Evolutionary conservation across 2,113 vertebrate species (phyloP).

Genomic region (Cololabis saira): DNA sequence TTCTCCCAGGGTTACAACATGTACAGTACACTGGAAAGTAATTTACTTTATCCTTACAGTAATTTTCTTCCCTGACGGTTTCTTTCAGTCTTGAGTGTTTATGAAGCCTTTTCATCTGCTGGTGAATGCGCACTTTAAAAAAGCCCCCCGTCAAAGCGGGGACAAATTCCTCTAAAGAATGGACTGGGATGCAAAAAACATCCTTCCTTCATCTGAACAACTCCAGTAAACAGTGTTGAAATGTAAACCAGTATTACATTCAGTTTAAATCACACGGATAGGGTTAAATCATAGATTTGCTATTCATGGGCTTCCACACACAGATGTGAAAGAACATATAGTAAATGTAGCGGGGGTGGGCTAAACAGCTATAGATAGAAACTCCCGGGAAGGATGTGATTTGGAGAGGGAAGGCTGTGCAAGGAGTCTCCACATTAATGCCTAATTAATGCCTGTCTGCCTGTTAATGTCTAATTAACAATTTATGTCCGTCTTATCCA

Average conservation of each 20-base stretch:
- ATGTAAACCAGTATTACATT: too few relatives aligned
- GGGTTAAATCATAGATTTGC: background rate
- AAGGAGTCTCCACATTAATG: slow-evolving; percentile 62
- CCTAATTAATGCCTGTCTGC: slow-evolving; percentile 71
- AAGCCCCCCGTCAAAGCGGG: slow-evolving; percentile 28
- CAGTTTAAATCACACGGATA: too few relatives aligned
- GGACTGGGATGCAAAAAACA: background rate
- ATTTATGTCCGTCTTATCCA: slow-evolving; percentile 61
- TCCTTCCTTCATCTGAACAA: background rate
- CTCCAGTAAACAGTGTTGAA: slow-evolving; percentile 2
- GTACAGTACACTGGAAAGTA: slow-evolving; percentile 53
- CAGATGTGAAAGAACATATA: slow-evolving; percentile 16
- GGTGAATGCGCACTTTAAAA: slow-evolving; percentile 32
- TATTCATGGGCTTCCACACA: too few relatives aligned
- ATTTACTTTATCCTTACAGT: slow-evolving; percentile 42
- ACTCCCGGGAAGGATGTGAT: slow-evolving; percentile 47
- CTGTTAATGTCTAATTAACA: slow-evolving; percentile 67
- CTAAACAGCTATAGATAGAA: slow-evolving; percentile 32
- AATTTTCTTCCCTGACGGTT: slow-evolving; percentile 9
- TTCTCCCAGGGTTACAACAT: slow-evolving; percentile 47
- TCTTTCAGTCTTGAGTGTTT: slow-evolving; percentile 27
- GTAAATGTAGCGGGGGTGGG: slow-evolving; percentile 7
- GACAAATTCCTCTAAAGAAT: slow-evolving; percentile 20
- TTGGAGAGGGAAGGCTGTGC: slow-evolving; percentile 35
- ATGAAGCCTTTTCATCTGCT: slow-evolving; percentile 27